Evolutionary conservation across 2,113 vertebrate species (phyloP).

Genomic region (Chunga burmeisteri): DNA sequence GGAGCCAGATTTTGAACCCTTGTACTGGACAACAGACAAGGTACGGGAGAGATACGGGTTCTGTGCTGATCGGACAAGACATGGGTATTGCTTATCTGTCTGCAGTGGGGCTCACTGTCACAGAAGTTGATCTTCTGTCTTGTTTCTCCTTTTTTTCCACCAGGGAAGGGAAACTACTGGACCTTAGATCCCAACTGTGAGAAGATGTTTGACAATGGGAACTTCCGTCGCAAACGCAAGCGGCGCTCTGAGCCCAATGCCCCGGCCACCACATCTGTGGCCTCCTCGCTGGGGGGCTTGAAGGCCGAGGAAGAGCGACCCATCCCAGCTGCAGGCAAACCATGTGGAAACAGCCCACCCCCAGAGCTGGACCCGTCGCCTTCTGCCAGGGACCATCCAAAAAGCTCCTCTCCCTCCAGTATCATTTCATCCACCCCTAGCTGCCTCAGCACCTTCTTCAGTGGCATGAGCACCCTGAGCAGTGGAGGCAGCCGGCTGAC

Average conservation of each 20-base stretch:
- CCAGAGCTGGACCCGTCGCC: slow-evolving; percentile 80
- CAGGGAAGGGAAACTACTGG: slow-evolving; percentile 99
- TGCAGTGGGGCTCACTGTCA: not conserved
- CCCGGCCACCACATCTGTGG: not conserved
- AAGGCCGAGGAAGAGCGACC: slow-evolving; percentile 81
- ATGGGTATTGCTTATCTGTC: not conserved
- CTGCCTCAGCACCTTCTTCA: slow-evolving; percentile 93
- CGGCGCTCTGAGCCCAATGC: slow-evolving; percentile 82
- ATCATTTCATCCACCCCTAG: slow-evolving; percentile 75
- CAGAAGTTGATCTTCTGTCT: not conserved
- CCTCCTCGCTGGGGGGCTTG: slow-evolving; percentile 50
- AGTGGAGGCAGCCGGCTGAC: slow-evolving; percentile 44
- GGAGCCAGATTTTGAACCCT: not conserved
- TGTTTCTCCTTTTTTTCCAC: not conserved
- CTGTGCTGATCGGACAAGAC: accelerated
- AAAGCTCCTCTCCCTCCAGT: slow-evolving; percentile 80
- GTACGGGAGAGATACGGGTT: not conserved
- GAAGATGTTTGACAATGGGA: slow-evolving; percentile 99
- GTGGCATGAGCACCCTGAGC: slow-evolving; percentile 84
- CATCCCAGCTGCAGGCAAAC: slow-evolving; percentile 47
- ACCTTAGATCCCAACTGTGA: slow-evolving; percentile 98
- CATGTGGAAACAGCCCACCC: slow-evolving; percentile 75
- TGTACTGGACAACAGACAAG: not conserved
- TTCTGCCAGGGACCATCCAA: slow-evolving; percentile 81
- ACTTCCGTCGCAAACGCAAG: slow-evolving; percentile 95